Percentiles rank a stretch among this genome's conserved stretches.
These are phyloP conservation scores for Poeciliopsis gracilis DNA, from an alignment of 2,797 vertebrate genomes.

Conservation along the genomic window DNA sequence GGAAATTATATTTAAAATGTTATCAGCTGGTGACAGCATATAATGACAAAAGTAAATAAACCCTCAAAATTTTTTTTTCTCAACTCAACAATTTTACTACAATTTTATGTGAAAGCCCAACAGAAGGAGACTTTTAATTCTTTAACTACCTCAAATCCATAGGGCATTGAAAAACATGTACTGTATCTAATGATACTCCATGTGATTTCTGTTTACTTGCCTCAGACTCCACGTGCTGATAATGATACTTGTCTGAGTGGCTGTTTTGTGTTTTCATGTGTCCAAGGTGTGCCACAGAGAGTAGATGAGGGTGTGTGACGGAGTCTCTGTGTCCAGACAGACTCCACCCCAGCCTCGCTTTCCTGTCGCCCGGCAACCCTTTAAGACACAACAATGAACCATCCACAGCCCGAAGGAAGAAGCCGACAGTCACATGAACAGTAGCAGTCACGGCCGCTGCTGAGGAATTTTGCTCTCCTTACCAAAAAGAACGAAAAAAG, in stretches of 20 bases:
- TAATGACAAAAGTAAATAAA: background rate
- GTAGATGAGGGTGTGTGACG: conserved; percentile 47
- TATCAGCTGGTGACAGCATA: background rate
- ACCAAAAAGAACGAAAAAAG: background rate
- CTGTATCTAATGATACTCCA: background rate
- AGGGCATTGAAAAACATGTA: background rate
- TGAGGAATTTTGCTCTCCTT: conserved; percentile 56
- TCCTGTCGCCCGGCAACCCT: conserved; percentile 66
- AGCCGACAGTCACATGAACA: conserved; percentile 63
- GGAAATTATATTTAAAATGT: background rate
- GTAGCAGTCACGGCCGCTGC: conserved; percentile 49
- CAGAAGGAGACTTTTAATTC: background rate
- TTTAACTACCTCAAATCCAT: background rate
- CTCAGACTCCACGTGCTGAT: conserved; percentile 13
- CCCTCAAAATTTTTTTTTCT: background rate
- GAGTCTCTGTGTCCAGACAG: conserved; percentile 73
- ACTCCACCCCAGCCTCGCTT: conserved; percentile 71
- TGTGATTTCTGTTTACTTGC: conserved; percentile 7
- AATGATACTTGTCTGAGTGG: background rate
- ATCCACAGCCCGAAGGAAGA: conserved; percentile 48
- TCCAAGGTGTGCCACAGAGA: conserved; percentile 39
- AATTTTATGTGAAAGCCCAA: background rate
- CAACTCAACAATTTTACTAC: background rate
- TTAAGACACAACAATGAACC: conserved; percentile 69
- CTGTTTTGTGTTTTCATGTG: conserved; percentile 49